These are phyloP conservation scores for Pagetopsis macropterus DNA, from an alignment of 2,797 vertebrate genomes.

Conservation along the genomic window DNA sequence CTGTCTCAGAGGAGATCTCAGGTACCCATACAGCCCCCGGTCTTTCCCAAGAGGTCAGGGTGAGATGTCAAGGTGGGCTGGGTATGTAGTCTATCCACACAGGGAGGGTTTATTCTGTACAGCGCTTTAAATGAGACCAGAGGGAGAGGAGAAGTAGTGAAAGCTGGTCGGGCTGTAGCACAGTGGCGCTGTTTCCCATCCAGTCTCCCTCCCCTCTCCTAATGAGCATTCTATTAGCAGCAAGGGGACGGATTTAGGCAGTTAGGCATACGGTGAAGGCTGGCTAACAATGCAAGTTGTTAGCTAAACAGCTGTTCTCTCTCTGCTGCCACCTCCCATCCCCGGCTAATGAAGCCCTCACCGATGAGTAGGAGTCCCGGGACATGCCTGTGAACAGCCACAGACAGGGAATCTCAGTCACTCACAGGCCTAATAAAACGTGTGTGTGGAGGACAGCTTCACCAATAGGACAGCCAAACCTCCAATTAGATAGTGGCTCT, in stretches of 20 bases:
- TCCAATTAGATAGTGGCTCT: constrained; percentile 76
- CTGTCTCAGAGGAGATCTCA: constrained; percentile 50
- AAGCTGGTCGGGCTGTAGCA: constrained; percentile 50
- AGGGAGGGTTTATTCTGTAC: constrained; percentile 50
- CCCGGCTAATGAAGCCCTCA: constrained; percentile 87
- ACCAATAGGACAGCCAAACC: constrained; percentile 50
- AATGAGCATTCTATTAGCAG: constrained; percentile 88
- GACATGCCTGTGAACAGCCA: constrained; percentile 68
- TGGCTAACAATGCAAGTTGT: constrained; percentile 86
- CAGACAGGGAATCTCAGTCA: constrained; percentile 59
- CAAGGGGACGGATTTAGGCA: constrained; percentile 81
- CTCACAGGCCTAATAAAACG: constrained; percentile 48
- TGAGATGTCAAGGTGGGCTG: constrained; percentile 53
- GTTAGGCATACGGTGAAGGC: constrained; percentile 84
- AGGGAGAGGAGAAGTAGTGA: constrained; percentile 71
- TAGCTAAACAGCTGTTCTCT: constrained; percentile 88
- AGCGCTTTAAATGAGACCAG: constrained; percentile 76
- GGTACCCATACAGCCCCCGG: constrained; percentile 14
- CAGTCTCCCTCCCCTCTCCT: constrained; percentile 69
- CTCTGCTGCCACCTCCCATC: constrained; percentile 81
- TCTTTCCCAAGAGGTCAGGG: constrained; percentile 39
- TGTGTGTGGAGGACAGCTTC: constrained; percentile 46
- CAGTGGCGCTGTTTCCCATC: constrained; percentile 75
- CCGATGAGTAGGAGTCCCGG: constrained; percentile 76
- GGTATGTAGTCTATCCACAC: constrained; percentile 57